Evolutionary conservation across 1,140 invertebrate genomes (phyloP).

Genomic region (Drosophila dunni): DNA sequence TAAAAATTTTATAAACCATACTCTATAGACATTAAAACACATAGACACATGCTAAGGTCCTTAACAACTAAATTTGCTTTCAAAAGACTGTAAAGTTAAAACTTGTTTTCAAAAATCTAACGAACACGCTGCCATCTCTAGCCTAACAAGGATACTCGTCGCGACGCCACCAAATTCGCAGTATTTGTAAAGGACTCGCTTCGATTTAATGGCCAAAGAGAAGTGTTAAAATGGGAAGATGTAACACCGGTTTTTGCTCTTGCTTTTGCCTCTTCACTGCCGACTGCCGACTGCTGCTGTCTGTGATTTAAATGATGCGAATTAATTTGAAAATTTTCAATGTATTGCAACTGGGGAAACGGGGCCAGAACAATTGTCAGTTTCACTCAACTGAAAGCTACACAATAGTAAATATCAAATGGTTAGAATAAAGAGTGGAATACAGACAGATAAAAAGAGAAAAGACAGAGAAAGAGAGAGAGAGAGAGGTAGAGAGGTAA

Average conservation of each 20-base stretch:
- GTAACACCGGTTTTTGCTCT: slow-evolving; percentile 6
- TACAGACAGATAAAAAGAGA: slow-evolving; percentile 4
- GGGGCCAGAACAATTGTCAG: slow-evolving; percentile 33
- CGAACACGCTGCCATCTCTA: slow-evolving; percentile 21
- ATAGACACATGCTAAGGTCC: no score
- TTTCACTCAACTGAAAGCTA: slow-evolving; percentile 15
- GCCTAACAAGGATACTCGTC: slow-evolving; percentile 11
- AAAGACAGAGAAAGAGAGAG: background rate
- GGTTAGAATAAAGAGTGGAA: background rate
- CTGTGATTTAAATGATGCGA: slow-evolving; percentile 79
- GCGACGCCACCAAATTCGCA: slow-evolving; percentile 6
- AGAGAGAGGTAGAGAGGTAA: slow-evolving; percentile 8
- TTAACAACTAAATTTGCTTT: no score
- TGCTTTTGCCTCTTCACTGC: no score
- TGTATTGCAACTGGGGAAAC: slow-evolving; percentile 47
- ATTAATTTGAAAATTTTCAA: slow-evolving; percentile 74
- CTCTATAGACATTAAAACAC: no score
- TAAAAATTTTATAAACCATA: no score
- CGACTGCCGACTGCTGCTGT: slow-evolving; percentile 7
- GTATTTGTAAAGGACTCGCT: slow-evolving; percentile 33
- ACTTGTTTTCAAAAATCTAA: background rate
- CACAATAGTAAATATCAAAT: slow-evolving; percentile 3
- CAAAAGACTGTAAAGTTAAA: no score
- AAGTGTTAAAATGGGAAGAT: slow-evolving; percentile 5
- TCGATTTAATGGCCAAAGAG: slow-evolving; percentile 53